Evolutionary conservation across 2,113 vertebrate species (phyloP), one percentile per base, ranked within the genome.

Genomic region (Serilophus lunatus): DNA sequence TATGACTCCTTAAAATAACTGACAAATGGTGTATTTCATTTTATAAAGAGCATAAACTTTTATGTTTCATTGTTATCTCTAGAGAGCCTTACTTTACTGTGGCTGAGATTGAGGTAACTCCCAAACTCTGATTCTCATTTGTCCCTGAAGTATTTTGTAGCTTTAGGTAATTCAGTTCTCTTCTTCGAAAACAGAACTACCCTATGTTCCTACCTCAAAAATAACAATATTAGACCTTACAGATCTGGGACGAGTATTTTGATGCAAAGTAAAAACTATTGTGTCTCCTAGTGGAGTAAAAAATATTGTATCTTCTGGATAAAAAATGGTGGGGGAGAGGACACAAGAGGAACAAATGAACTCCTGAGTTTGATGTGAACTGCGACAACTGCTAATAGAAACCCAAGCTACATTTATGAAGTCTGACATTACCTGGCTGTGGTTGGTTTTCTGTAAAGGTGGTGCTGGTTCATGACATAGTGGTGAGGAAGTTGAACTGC

Each of bases 401-500:
- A 42, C 15, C 10, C 14, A 49, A 82, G 59, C 20, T 47, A 38
- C 31, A 47, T 35, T 57, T 64, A 59, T 1, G 1, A 69, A 79
- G 50, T 17, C 24, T 74, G 23, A 69, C 25, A 64, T 92, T 98
- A 99, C 99, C 99, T 99, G 99, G 97, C 98, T 99, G 95, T 93
- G 99, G 97, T 83, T 98, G 82, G 98, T 98, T 98, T 99, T 99
- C 95, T 99, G 68, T 91, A 99, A 96, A 40, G 98, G 96, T 3
- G 98, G 98, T 19, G 98, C 98, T 72, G 98, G 98, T 40, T 99
- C 99, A 13, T 97, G 98, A 54, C 74, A 97, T 17, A 98, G 96
- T 1, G 98, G 98, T 6, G 98, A 99, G 36, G 98, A 98, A n/a
- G 98, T 96, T 66, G 98, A 99, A 97, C 98, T 98, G 97, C 99